Evolutionary conservation across 2,797 vertebrate species (phyloP).

Genomic region (Nasua narica): DNA sequence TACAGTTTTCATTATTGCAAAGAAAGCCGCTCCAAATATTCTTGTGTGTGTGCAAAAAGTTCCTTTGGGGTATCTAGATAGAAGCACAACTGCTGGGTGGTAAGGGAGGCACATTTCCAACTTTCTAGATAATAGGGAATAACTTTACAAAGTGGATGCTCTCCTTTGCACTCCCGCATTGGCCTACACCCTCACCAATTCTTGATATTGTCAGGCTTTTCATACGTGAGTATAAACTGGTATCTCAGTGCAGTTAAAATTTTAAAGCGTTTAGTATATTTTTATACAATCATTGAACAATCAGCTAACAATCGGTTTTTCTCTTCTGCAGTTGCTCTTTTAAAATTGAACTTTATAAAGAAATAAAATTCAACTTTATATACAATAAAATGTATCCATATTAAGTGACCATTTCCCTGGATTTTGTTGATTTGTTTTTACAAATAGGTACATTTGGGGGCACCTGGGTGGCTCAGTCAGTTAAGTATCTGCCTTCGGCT

Average conservation of each 20-base stretch:
- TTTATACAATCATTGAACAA: background rate
- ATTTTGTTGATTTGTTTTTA: background rate
- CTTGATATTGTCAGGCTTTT: background rate
- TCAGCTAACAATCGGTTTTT: background rate
- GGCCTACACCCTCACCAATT: background rate
- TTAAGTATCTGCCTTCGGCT: no score
- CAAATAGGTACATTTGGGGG: background rate
- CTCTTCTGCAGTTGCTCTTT: background rate
- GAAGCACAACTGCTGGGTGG: background rate
- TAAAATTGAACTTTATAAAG: background rate
- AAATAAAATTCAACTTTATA: background rate
- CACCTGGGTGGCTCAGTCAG: no score
- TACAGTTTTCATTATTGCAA: background rate
- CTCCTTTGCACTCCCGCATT: background rate
- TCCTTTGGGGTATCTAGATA: background rate
- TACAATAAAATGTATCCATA: background rate
- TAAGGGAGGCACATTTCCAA: background rate
- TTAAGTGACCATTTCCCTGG: background rate
- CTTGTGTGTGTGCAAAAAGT: background rate
- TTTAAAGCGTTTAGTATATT: background rate
- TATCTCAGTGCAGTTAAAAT: background rate
- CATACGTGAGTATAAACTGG: background rate
- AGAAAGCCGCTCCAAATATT: background rate
- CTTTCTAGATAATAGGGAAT: background rate
- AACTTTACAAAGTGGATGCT: background rate